Evolutionary conservation across 2,888 invertebrate genomes (phyloP), one percentile per base, ranked within the genome.

Genomic region (Rhodophaea formosa): DNA sequence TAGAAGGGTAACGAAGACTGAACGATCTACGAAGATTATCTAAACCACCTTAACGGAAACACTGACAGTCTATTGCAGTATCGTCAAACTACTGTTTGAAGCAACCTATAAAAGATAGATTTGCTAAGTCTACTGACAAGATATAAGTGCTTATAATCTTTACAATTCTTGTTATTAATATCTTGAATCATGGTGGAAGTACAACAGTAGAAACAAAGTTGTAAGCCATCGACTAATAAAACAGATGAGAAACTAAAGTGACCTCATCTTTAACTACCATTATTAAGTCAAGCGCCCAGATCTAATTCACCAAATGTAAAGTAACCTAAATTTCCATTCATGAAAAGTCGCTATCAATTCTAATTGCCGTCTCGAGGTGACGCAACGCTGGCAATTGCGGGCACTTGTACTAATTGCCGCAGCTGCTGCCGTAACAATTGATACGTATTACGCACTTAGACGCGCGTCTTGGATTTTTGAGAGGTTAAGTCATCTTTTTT

Each of bases 321-420:
- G 49, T 75, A 79, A 79, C 79, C 80, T 73, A 81, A 75, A 80
- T 79, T 74, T 77, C 71, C 69, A 78, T 77, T 73, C 71, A 70
- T 69, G 73, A 71, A 69, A 69, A 65, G 67, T 66, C 66, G 71
- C 81, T 83, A 86, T 87, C 83, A 87, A 82, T 86, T 84, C 76
- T 85, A 85, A 87, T 86, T 86, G 63, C 71, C 73, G 35, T 79
- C 75, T 65, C 69, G 67, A 62, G 73, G 75, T 88, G 88, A 89
- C 88, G 88, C 85, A 87, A 88, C 77, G 70, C 66, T 77, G 70
- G 66, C 46, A 89, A 89, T 89, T 89, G 88, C 75, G 82, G 68
- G 82, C 88, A 90, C 88, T 89, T 88, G 86, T 75, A 76, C 77
- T 89, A 89, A 90, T 90, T 90, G 89, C 70, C 80, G 82, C 89